These are phyloP conservation scores for Sisor rabdophorus DNA, from an alignment of 2,113 vertebrate genomes.

Conservation along the genomic window DNA sequence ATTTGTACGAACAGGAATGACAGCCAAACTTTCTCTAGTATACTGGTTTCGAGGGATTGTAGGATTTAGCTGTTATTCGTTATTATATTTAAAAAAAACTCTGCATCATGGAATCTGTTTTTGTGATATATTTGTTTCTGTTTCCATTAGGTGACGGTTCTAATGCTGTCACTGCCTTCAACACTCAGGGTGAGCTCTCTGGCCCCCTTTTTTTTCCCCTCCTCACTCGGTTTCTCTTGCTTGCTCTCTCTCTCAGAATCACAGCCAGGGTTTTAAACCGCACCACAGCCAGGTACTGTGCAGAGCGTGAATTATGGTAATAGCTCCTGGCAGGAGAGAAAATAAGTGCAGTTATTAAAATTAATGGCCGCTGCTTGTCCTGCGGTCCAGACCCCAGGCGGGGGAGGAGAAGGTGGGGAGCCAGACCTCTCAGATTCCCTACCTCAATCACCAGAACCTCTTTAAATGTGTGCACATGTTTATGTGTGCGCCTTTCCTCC, in stretches of 20 bases:
- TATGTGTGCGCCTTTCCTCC: constrained; percentile 36
- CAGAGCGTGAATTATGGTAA: constrained; percentile 58
- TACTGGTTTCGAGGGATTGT: constrained; percentile 17
- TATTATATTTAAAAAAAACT: constrained; percentile 10
- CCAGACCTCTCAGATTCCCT: constrained; percentile 46
- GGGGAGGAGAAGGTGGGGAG: constrained; percentile 38
- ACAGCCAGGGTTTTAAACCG: constrained; percentile 46
- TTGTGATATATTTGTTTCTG: constrained; percentile 16
- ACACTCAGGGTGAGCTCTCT: constrained; percentile 14
- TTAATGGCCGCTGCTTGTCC: constrained; percentile 56
- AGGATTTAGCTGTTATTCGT: neutral
- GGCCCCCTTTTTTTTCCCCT: neutral
- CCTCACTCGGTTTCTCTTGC: constrained; percentile 1
- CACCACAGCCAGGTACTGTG: constrained; percentile 55
- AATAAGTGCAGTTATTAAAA: constrained; percentile 65
- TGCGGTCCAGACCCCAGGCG: constrained; percentile 49
- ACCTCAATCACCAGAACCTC: constrained; percentile 39
- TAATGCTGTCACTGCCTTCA: constrained; percentile 13
- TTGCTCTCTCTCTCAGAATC: constrained; percentile 10
- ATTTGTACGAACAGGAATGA: constrained; percentile 8
- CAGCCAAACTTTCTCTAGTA: constrained; percentile 22
- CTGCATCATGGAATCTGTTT: constrained; percentile 19
- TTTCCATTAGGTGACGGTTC: constrained; percentile 6
- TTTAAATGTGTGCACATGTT: constrained; percentile 34
- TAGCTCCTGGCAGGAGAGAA: constrained; percentile 58